Base-by-base conservation (phyloP, 2,888 invertebrate genomes). In the Nomada ruficornis region DNA sequence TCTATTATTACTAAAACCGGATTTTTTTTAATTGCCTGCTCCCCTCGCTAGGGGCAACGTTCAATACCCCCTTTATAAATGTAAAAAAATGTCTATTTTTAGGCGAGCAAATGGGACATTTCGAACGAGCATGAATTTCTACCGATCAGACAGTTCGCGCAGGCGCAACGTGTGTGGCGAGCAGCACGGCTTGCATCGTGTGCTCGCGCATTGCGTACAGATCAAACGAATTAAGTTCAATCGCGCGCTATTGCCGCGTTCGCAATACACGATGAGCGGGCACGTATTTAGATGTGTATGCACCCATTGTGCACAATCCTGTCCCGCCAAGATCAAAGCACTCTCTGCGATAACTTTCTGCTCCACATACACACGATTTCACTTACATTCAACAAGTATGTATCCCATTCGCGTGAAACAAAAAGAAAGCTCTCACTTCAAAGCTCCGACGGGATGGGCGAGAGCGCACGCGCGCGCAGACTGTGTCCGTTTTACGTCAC, bases 311-410 rank as follows among this genome's bases (percentile, higher is more conserved):
- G 36, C 7, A 36, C 7, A 36, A 36, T 47, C 15, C 47, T 15
- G 47, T 55, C 10, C 52, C 20, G 4, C 15, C 26, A n/a, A 47
- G 20, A 4, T 26, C 23, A 4, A 54, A 68, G 20, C 15, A 59
- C 7, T 18, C 26, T 20, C 57, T 23, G 13, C 42, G n/a, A 0
- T 47, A 29, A 57, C 65, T 73, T 44, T 59, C 36, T 67, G 15
- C 50, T 52, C 70, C 64, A 54, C 55, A 23, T 36, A 7, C 11
- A 42, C 64, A 69, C 76, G 10, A 9, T 13, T 7, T 74, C 59
- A 83, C 84, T 85, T 82, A 82, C 85, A 42, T 81, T 64, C 63
- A 84, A 55, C 64, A 84, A 63, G 71, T 84, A 85, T 77, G 68
- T 84, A 85, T 77, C 75, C 69, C 77, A 80, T 84, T 65, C 74